Base-by-base conservation (phyloP, 2,888 invertebrate genomes). In the Dromius quadrimaculatus region DNA sequence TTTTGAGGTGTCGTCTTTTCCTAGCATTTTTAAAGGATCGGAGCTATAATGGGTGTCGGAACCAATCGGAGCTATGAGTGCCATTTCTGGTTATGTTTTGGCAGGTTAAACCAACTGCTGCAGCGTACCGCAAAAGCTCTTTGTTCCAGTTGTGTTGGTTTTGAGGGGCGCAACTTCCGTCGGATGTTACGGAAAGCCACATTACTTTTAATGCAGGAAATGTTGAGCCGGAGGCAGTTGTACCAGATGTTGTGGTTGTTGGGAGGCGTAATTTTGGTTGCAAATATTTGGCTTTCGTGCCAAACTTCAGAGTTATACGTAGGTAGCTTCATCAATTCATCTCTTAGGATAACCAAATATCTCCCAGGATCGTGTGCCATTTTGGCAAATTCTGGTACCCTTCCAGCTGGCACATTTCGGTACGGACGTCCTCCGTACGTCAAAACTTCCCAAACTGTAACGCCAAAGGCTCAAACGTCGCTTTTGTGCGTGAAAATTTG, bases 401-500 rank as follows among this genome's bases (percentile, higher is more conserved):
- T 94, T 77, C 93, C 87, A 1, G 97, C 96, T 1, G 93, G 89
- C 61, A 97, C 92, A 77, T 92, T 92, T 78, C 97, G 97, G 78
- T 98, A 98, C 0, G 98, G 98, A 68, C 94, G 88, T 54, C 92
- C 93, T 8, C 98, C 99, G 77, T 95, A 98, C 0, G 98, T 98
- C 45, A 98, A 84, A 71, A 99, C 85, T 80, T 99, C 99, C 99
- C 99, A 99, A 65, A 98, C 93, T 0, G 98, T 98, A 0, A 99
- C 97, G 76, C 97, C 99, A 78, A 97, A 99, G 1, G 98, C 97
- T 98, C 98, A 98, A 0, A 98, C 97, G 80, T 98, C 98, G 75
- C 95, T 96, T 80, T 98, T 98, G 81, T 98, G 97, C 0, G 97
- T 98, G 82, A 98, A 99, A 72, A 97, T 92, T 68, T 97, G 86